These are phyloP conservation scores for Barbus barbus DNA, from an alignment of 2,113 vertebrate genomes.

Conservation along the genomic window DNA sequence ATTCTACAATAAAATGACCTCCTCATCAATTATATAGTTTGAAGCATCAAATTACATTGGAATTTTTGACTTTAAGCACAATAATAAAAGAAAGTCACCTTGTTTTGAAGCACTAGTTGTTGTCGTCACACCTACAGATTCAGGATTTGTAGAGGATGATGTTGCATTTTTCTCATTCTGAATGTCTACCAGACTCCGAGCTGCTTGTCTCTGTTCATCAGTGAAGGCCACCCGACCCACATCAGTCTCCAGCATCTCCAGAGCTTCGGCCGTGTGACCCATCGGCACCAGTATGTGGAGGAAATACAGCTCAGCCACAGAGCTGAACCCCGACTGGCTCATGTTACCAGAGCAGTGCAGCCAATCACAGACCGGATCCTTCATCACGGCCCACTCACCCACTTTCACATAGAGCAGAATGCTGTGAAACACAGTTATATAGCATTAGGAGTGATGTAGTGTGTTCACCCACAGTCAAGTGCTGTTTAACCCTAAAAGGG, in stretches of 20 bases:
- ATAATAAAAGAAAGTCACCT: conserved; percentile 58
- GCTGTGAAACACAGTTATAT: conserved; percentile 60
- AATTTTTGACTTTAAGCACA: not conserved
- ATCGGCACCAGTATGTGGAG: conserved; percentile 81
- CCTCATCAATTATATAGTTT: not conserved
- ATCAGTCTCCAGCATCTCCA: conserved; percentile 72
- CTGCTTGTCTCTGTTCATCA: conserved; percentile 67
- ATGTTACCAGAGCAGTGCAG: conserved; percentile 72
- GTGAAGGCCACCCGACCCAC: conserved; percentile 65
- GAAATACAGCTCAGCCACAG: conserved; percentile 83
- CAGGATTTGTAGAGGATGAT: not conserved
- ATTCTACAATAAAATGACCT: not conserved
- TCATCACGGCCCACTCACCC: conserved; percentile 77
- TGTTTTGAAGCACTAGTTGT: conserved; percentile 13
- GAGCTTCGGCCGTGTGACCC: conserved; percentile 74
- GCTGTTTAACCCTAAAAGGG: not conserved
- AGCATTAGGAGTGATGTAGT: not conserved
- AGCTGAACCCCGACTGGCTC: conserved; percentile 65
- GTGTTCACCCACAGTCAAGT: not conserved
- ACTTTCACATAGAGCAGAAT: conserved; percentile 89
- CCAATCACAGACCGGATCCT: conserved; percentile 80
- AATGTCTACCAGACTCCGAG: conserved; percentile 68
- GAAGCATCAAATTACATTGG: not conserved
- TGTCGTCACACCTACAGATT: conserved; percentile 14
- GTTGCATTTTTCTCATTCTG: conserved; percentile 51